Evolutionary conservation across 1,140 invertebrate species (phyloP), one percentile per base, ranked within the genome.

Genomic region (Kradibia gibbosae): DNA sequence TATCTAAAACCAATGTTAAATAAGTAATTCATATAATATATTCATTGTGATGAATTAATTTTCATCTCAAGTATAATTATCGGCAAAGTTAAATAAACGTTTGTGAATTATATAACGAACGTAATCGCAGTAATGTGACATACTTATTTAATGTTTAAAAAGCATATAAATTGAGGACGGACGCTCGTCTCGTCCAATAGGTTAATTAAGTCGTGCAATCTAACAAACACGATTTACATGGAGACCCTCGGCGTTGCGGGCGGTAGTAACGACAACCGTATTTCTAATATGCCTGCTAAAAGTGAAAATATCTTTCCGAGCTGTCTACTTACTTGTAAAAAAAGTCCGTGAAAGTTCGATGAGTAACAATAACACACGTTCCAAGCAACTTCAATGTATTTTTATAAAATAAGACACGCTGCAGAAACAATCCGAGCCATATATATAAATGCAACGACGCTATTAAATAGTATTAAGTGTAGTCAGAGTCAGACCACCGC

Each of bases 1-100:
- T 92, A 42, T 75, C 87, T 89, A 39, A 22, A 86, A 85, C 28
- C 50, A 81, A 53, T 50, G 15, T 55, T 17, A 36, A 34, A 22
- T 20, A 53, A 50, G 55, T 53, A 34, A 57, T 25, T 39, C 22
- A 71, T 45, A 25, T 36, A 75, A 55, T 20, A 72, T 28, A 31
- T 7, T 20, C 10, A 22, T 28, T 72, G 50, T 28, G n/a, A 48
- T 7, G 7, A 50, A 50, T 53, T 31, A 20, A 3, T 3, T 53
- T 50, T 36, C 8, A 67, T 11, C 15, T 39, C 1, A 0, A 36
- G 55, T 73, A 36, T 55, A 31, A 20, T 73, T 50, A 22, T 31
- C 10, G 22, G 31, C 20, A 20, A 31, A 0, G 25, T 73, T n/a
- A 34, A 60, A 28, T 20, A 39, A 62, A 53, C 39, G 50, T 50